These are phyloP conservation scores for Ammodytes marinus DNA, from an alignment of 2,113 vertebrate genomes.

Conservation along the genomic window DNA sequence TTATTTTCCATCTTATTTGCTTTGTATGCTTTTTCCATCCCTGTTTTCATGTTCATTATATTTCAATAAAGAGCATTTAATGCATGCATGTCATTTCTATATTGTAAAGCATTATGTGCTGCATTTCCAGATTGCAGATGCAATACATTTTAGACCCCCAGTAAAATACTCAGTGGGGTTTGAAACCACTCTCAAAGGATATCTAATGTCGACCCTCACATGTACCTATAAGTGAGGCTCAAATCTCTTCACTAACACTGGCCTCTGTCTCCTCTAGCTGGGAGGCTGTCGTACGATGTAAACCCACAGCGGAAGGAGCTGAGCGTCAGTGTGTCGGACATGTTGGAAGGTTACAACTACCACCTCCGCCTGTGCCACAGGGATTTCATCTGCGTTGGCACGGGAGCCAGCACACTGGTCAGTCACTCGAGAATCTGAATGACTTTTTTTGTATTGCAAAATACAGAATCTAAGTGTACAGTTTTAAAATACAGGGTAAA, in stretches of 20 bases:
- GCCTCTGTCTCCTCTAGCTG: slow-evolving; percentile 73
- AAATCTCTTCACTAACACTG: background rate
- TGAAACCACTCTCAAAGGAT: background rate
- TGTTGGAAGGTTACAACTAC: slow-evolving; percentile 82
- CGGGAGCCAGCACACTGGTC: slow-evolving; percentile 80
- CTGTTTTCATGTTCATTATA: too few species aligned
- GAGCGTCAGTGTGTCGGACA: slow-evolving; percentile 81
- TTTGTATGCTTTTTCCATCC: too few species aligned
- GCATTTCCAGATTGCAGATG: too few species aligned
- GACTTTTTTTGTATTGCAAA: background rate
- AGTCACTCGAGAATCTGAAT: slow-evolving; percentile 49
- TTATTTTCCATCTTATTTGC: too few species aligned
- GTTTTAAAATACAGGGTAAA: background rate
- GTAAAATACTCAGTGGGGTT: background rate
- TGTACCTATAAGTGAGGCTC: background rate
- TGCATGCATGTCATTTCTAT: too few species aligned
- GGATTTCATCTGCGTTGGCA: slow-evolving; percentile 85
- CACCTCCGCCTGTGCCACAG: slow-evolving; percentile 88
- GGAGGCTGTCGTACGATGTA: slow-evolving; percentile 83
- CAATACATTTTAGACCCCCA: too few species aligned
- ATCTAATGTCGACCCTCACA: background rate
- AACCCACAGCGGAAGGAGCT: slow-evolving; percentile 82
- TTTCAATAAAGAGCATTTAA: too few species aligned
- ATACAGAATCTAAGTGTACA: background rate
- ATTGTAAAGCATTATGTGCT: too few species aligned